phyloP scores from a whole-genome alignment of 64 coral and sea anemone species.

The Catalaphyllia jardinei region DNA sequence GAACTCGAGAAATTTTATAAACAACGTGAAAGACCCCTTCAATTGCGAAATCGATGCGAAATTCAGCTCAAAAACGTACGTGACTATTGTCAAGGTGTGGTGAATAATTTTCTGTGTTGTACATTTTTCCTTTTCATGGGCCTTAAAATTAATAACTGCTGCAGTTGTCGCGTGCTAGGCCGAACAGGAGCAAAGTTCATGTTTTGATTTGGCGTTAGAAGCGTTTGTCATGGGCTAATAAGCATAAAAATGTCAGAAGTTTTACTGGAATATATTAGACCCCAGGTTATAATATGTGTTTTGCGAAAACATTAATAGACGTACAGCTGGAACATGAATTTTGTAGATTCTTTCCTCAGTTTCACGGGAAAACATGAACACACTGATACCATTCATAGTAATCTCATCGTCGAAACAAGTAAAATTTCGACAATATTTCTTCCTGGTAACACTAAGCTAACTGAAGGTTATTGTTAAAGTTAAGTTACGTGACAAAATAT shows the following conservation, averaged over 20 bases:
- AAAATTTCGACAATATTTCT: too few species aligned
- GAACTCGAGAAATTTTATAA: background rate
- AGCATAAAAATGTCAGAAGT: background rate
- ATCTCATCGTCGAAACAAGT: too few species aligned
- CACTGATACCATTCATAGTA: too few species aligned
- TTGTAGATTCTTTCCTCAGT: too few species aligned
- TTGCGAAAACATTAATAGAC: too few species aligned
- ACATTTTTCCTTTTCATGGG: background rate
- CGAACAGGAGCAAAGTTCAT: background rate
- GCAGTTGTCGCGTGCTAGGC: background rate
- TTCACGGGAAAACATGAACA: too few species aligned
- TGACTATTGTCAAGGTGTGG: slow-evolving; percentile 26
- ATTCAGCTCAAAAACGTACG: slow-evolving; percentile 5
- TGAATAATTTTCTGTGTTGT: background rate
- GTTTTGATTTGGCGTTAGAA: background rate
- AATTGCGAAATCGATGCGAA: background rate
- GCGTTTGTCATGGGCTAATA: background rate
- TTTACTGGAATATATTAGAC: background rate
- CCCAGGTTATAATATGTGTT: background rate
- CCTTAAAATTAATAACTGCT: background rate
- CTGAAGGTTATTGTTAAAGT: too few species aligned
- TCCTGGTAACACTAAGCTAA: too few species aligned
- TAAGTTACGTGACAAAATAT: too few species aligned
- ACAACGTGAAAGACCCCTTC: background rate
- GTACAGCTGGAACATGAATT: background rate